A percentile compares a stretch with the other conserved stretches of the same genome.
Evolutionary conservation across 2,113 vertebrate species (phyloP).

Genomic region (Progne subis): DNA sequence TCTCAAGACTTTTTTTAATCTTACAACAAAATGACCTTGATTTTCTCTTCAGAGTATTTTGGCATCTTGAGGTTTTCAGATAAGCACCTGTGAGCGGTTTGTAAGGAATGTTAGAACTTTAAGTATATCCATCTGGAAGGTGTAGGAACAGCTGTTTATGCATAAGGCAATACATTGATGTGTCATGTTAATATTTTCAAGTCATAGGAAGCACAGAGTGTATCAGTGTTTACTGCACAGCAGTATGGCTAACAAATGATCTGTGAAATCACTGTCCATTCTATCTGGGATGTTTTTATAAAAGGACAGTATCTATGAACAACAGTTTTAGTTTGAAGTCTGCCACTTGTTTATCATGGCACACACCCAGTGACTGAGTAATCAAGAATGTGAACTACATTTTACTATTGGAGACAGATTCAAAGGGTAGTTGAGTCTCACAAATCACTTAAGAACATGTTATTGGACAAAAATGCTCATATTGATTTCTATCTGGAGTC

Average conservation of each 20-base stretch:
- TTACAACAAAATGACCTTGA: not conserved
- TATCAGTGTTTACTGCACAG: not conserved
- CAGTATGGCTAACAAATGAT: not conserved
- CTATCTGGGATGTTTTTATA: not conserved
- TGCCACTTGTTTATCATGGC: not conserved
- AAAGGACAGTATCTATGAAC: not conserved
- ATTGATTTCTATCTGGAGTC: not conserved
- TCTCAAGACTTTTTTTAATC: not conserved
- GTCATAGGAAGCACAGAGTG: not conserved
- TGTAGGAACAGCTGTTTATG: not conserved
- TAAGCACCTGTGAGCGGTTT: not conserved
- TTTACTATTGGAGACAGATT: not conserved
- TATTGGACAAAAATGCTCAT: not conserved
- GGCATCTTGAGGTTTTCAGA: not conserved
- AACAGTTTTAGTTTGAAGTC: not conserved
- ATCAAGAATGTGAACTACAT: not conserved
- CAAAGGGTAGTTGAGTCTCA: not conserved
- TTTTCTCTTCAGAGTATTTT: not conserved
- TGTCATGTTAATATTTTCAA: not conserved
- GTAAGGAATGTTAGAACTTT: not conserved
- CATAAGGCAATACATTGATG: not conserved
- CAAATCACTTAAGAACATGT: not conserved
- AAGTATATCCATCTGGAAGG: not conserved
- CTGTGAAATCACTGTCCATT: not conserved
- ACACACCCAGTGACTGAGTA: not conserved